phyloP scores from a whole-genome alignment of 1,140 invertebrate species.

The Euschistus heros region DNA sequence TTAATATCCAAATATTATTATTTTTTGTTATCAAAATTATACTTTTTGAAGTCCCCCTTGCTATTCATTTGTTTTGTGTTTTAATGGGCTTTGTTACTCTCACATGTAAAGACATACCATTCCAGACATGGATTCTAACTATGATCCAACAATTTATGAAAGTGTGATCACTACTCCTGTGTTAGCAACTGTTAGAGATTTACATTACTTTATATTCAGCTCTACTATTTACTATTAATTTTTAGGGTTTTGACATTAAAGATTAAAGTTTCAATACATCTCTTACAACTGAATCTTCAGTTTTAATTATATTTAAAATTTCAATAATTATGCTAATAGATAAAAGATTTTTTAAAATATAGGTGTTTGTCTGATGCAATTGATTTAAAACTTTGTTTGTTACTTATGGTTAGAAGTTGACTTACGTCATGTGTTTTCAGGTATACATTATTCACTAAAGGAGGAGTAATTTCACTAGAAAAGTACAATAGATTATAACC shows the following conservation, averaged over 20 bases:
- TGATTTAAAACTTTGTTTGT: conserved; percentile 10
- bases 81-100: not conserved
- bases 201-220: not conserved
- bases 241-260: not conserved
- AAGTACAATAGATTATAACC: not conserved
- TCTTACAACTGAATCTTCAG: not conserved
- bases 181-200: too few relatives aligned
- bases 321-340: not conserved
- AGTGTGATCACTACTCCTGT: too few relatives aligned
- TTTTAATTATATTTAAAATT: not conserved
- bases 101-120: not conserved
- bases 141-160: not conserved
- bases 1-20: not conserved
- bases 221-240: not conserved
- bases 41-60: not conserved
- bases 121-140: not conserved
- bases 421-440: conserved; percentile 23
- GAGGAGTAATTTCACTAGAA: not conserved
- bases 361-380: not conserved
- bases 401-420: not conserved
- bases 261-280: not conserved
- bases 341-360: conserved; percentile 4
- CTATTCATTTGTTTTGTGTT: not conserved
- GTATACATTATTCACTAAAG: conserved; percentile 8
- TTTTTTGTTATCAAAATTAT: not conserved